Conservation (phyloP, 64 coral and sea anemone species). For the Anthopleura sola region DNA sequence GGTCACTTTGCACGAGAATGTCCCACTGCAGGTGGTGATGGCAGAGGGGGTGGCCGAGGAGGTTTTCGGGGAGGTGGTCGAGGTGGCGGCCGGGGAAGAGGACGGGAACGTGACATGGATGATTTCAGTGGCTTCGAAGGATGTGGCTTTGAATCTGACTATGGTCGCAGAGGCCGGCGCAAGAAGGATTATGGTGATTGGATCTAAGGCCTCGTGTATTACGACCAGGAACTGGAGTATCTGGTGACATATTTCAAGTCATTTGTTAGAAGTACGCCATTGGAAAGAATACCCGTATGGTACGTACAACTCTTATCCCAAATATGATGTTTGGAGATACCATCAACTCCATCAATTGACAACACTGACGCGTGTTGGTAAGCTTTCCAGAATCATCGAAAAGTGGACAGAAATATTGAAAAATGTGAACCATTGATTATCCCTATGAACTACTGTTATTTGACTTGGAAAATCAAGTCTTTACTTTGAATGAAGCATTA, state of each 20-base stretch:
- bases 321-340: neutral
- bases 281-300: neutral
- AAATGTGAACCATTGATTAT: no score
- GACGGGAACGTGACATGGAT: neutral
- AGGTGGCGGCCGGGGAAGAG: constrained; percentile 26
- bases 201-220: neutral
- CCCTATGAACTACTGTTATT: no score
- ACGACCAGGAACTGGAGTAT: no score
- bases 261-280: neutral
- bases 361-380: no score
- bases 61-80: constrained; percentile 30
- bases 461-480: no score
- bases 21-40: constrained; percentile 45
- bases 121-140: constrained; percentile 16
- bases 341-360: no score
- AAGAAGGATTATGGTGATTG: neutral
- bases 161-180: neutral
- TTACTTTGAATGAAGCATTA: no score
- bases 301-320: neutral
- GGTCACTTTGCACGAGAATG: constrained; percentile 88
- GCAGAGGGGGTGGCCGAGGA: constrained; percentile 38
- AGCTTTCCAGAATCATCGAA: no score
- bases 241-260: neutral
- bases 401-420: no score
- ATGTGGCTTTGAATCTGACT: neutral